These are phyloP conservation scores for Bugulina stolonifera DNA, from an alignment of 2,888 invertebrate species.

Conservation along the genomic window DNA sequence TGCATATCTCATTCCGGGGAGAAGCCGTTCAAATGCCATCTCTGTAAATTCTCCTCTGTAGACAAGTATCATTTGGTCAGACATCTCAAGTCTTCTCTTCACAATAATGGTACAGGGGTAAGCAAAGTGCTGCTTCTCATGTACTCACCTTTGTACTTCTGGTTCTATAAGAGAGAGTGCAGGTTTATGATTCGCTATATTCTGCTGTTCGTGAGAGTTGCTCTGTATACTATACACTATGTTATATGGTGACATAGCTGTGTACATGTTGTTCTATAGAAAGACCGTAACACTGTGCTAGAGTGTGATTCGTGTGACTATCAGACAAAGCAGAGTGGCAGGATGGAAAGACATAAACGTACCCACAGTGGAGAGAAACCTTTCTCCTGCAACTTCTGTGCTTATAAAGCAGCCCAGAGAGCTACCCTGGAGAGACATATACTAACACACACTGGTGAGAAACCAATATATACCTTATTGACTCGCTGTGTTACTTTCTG, in stretches of 20 bases:
- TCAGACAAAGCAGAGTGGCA: background rate
- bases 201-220: too few relatives aligned
- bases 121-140: too few relatives aligned
- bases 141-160: too few relatives aligned
- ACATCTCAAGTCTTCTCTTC: constrained; percentile 18
- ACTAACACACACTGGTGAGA: constrained; percentile 17
- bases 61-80: constrained; percentile 16
- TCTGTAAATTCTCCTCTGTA: constrained; percentile 18
- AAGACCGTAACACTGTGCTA: background rate
- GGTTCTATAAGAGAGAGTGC: too few relatives aligned
- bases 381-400: constrained; percentile 8
- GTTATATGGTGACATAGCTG: too few relatives aligned
- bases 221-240: too few relatives aligned
- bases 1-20: background rate
- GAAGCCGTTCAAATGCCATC: background rate
- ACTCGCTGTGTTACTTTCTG: too few relatives aligned
- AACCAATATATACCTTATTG: too few relatives aligned
- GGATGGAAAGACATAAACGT: background rate
- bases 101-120: background rate
- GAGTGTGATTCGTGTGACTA: constrained; percentile 23
- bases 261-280: constrained; percentile 4
- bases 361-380: constrained; percentile 22
- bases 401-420: constrained; percentile 14
- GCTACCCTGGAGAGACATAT: constrained; percentile 9
- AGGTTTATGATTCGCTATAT: too few relatives aligned